Conservation (phyloP, 2,113 vertebrate genomes). For the Brienomyrus longianalis region DNA sequence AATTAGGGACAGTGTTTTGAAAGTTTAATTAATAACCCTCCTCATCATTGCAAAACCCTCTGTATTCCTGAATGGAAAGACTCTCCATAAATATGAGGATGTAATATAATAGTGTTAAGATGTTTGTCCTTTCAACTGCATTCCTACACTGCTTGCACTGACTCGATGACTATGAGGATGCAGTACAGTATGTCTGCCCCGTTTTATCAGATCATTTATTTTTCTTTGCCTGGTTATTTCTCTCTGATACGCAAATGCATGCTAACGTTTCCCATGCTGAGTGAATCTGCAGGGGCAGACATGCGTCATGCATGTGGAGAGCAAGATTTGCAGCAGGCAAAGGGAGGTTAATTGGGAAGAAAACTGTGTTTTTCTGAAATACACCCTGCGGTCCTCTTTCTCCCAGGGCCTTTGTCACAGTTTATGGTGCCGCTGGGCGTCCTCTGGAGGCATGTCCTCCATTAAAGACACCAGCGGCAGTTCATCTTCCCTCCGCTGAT, state of each 20-base stretch:
- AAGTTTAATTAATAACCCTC: not conserved
- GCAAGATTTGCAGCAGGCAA: not conserved
- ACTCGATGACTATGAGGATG: not conserved
- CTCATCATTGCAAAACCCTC: not conserved
- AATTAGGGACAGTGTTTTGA: not conserved
- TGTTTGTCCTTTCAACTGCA: not conserved
- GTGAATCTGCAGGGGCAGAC: not conserved
- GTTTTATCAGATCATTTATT: not conserved
- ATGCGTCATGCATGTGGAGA: not conserved
- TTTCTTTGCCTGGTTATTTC: not conserved
- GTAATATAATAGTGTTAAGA: not conserved
- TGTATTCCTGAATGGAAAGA: not conserved
- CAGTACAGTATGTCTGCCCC: not conserved
- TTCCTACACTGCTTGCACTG: not conserved
- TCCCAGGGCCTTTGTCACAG: conserved; percentile 3
- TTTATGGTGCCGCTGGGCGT: not conserved
- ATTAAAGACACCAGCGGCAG: not conserved
- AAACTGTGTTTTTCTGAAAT: not conserved
- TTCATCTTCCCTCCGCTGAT: not conserved
- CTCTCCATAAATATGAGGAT: not conserved
- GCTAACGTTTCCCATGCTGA: not conserved
- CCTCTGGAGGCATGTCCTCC: not conserved
- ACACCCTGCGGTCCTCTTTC: not conserved
- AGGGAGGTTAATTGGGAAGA: conserved; percentile 1
- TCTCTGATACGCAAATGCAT: not conserved